Evolutionary conservation across 2,797 vertebrate species (phyloP).

Genomic region (Gymnoscopelus microlampas): DNA sequence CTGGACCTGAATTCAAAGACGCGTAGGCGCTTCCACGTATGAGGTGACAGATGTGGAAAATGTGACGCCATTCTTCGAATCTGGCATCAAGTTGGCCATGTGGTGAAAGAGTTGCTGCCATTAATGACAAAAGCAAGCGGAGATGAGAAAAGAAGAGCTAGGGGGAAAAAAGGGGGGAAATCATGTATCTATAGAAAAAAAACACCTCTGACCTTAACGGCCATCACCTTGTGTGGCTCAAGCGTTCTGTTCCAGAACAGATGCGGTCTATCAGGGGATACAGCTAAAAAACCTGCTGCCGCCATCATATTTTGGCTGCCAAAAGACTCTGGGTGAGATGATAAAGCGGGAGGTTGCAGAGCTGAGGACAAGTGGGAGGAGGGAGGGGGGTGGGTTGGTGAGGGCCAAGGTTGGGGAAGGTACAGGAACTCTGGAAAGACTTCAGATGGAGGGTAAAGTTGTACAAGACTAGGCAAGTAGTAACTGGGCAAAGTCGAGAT

Average conservation of each 20-base stretch:
- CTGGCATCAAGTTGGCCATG: not conserved
- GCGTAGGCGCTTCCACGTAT: not conserved
- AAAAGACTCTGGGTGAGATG: slow-evolving; percentile 26
- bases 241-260: slow-evolving; percentile 4
- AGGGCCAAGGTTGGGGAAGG: slow-evolving; percentile 9
- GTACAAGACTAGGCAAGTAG: not conserved
- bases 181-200: not conserved
- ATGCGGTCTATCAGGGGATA: slow-evolving; percentile 1
- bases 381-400: not conserved
- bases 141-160: not conserved
- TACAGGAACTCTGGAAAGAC: slow-evolving; percentile 1
- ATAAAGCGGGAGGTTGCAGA: slow-evolving; percentile 16
- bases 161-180: not conserved
- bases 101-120: not conserved
- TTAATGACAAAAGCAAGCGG: slow-evolving; percentile 1
- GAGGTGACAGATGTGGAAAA: slow-evolving; percentile 4
- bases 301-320: not conserved
- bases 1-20: not conserved
- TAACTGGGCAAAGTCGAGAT: too few relatives aligned
- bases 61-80: slow-evolving; percentile 1
- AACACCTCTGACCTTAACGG: slow-evolving; percentile 1
- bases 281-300: slow-evolving; percentile 16
- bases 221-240: not conserved
- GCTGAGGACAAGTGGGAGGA: slow-evolving; percentile 21
- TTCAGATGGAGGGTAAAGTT: not conserved